Evolutionary conservation across 2,888 invertebrate species (phyloP), one percentile per base, ranked within the genome.

Genomic region (Nephrocerus scutellatus): DNA sequence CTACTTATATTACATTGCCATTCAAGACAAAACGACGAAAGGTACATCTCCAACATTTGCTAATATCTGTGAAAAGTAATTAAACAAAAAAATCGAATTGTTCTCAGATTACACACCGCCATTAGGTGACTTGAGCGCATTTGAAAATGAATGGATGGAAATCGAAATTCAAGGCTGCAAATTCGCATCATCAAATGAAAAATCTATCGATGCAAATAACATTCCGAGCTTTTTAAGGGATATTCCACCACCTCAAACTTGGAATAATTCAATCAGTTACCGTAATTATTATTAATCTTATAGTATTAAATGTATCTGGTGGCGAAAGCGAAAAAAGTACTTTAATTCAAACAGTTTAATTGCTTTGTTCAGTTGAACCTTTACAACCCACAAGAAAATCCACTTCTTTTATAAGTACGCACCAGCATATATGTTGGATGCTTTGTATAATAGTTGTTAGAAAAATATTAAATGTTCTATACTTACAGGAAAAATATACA

Each of bases 121-220:
- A 0, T 61, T 80, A 10, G 81, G 82, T 10, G 87, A 89, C 59
- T 68, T 85, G 9, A 80, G 80, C 61, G 81, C 82, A 51, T 91
- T 91, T 61, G 86, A 88, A 60, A 88, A 89, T 60, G 90, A 91
- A 60, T 91, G 89, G 89, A 78, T 91, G 69, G 90, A 91, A 64
- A 84, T 91, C 1, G 88, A 88, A 62, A 76, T 89, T 15, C 60
- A 63, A 37, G 66, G 65, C 20, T 61, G 59, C 29, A 56, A 48
- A 34, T 56, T 52, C 24, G 47, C 64, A 6, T 59, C 59, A 54
- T 47, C 51, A 24, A 62, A 57, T 39, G 64, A 66, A 35, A n/a
- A n/a, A n/a, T n/a, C n/a, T n/a, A 42, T 53, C 4, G 43, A 39
- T 5, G 44, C 52, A 19, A 49, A 52, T 6, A 49, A 52, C 36